Conservation (phyloP, 2,797 vertebrate species). For the Podarcis siculus region DNA sequence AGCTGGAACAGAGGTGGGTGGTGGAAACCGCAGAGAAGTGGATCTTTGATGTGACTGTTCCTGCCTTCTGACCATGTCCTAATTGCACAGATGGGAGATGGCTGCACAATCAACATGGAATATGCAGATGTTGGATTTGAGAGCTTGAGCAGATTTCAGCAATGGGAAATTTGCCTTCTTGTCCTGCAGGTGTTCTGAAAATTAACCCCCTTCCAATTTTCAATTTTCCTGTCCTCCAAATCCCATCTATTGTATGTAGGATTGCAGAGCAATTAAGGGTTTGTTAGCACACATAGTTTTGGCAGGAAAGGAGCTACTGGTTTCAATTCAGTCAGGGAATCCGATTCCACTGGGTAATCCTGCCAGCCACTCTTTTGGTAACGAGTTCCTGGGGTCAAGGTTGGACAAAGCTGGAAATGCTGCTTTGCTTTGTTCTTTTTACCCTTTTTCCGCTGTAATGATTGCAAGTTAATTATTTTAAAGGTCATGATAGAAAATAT, state of each 20-base stretch:
- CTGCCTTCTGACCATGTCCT: neutral
- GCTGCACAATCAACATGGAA: neutral
- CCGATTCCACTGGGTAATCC: slow-evolving; percentile 53
- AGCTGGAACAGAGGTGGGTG: no score
- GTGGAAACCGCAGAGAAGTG: no score
- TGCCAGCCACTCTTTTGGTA: slow-evolving; percentile 38
- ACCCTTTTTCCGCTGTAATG: no score
- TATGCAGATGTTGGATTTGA: neutral
- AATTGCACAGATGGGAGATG: neutral
- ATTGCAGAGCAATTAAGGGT: slow-evolving; percentile 52
- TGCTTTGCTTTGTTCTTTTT: no score
- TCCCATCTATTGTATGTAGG: neutral
- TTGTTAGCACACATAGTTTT: rapidly evolving
- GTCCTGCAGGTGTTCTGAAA: slow-evolving; percentile 35
- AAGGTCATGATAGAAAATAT: neutral
- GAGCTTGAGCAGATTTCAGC: neutral
- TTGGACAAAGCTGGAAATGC: neutral
- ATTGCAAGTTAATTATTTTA: neutral
- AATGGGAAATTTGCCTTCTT: neutral
- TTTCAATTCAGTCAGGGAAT: slow-evolving; percentile 60
- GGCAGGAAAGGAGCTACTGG: slow-evolving; percentile 63
- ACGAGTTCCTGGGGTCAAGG: slow-evolving; percentile 50
- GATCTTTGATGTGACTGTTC: neutral
- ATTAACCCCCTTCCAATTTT: slow-evolving; percentile 41
- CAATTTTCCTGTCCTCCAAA: slow-evolving; percentile 41